phyloP scores from a whole-genome alignment of 1,140 invertebrate species.

The Drosophila micromelanica region DNA sequence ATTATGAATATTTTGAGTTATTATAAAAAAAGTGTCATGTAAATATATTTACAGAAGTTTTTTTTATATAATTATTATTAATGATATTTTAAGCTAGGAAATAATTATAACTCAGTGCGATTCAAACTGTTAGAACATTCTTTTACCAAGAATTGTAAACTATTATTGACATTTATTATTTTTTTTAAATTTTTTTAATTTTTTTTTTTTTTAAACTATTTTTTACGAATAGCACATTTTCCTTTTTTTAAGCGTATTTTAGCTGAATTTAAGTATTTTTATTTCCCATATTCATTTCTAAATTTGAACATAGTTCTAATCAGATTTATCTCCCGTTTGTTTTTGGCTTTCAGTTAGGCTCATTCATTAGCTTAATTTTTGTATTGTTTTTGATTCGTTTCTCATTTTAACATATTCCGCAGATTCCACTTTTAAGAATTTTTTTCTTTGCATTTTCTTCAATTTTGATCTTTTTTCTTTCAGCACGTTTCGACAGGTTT shows the following conservation, averaged over 20 bases:
- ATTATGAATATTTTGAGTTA: not conserved
- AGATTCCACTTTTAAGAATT: not conserved
- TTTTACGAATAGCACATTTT: no score
- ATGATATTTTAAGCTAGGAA: no score
- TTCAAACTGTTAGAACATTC: no score
- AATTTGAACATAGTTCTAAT: not conserved
- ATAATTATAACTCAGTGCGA: no score
- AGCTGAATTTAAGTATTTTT: no score
- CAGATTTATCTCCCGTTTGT: not conserved
- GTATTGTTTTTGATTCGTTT: not conserved
- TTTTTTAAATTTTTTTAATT: not conserved
- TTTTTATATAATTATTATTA: not conserved
- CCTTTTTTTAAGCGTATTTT: not conserved
- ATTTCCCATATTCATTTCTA: not conserved
- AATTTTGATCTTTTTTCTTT: not conserved
- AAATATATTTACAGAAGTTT: no score
- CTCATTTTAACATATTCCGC: not conserved
- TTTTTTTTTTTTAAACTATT: not conserved
- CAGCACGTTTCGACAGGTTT: not conserved
- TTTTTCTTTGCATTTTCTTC: not conserved
- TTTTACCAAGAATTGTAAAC: no score
- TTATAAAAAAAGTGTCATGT: no score
- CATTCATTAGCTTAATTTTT: constrained; percentile 4
- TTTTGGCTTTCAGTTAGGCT: not conserved
- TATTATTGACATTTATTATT: no score